These are phyloP conservation scores for Sterrhoptilus dennistouni DNA, from an alignment of 2,113 vertebrate species.

Conservation along the genomic window DNA sequence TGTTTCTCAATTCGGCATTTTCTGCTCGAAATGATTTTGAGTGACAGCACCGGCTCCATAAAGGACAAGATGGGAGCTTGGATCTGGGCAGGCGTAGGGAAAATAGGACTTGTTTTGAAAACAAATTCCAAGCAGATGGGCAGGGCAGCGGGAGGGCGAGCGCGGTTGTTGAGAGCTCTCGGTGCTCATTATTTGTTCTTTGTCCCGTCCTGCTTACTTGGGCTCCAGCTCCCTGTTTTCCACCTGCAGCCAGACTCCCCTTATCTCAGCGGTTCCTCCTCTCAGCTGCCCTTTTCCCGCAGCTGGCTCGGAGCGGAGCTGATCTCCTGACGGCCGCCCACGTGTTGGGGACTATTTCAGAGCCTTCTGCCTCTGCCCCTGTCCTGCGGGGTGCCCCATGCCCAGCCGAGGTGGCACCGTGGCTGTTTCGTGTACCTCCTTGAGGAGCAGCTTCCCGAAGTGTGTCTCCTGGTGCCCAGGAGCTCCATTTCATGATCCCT, in stretches of 20 bases:
- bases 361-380: not conserved
- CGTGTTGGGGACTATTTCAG: not conserved
- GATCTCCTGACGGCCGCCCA: not conserved
- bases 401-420: rapidly evolving
- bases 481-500: not conserved
- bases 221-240: constrained; percentile 18
- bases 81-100: not conserved
- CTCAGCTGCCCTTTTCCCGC: not conserved
- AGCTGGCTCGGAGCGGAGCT: not conserved
- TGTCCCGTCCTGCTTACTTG: not conserved
- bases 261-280: not conserved
- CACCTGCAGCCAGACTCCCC: not conserved
- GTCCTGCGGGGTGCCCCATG: not conserved
- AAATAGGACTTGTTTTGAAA: constrained; percentile 14
- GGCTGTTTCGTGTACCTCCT: not conserved
- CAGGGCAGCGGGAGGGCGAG: constrained; percentile 15
- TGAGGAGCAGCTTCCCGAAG: not conserved
- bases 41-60: not conserved
- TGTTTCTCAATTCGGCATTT: not conserved
- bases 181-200: not conserved
- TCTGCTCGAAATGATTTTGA: not conserved
- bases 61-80: not conserved
- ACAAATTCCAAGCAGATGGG: constrained; percentile 32
- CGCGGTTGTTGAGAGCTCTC: not conserved
- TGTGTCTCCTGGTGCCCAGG: not conserved